Evolutionary conservation across 2,888 invertebrate genomes (phyloP).

Genomic region (Pegoplata infirma): DNA sequence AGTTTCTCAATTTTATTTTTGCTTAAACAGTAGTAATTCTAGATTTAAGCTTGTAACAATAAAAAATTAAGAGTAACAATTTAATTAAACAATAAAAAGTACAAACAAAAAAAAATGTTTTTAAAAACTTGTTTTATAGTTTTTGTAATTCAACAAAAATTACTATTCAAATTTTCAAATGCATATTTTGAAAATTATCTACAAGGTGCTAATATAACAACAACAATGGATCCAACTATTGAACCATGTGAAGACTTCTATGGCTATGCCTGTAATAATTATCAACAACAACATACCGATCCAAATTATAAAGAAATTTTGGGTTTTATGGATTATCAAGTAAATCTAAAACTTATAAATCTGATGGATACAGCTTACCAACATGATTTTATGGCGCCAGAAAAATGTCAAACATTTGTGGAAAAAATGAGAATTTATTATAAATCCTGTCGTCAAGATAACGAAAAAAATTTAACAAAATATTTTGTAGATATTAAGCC

Average conservation of each 20-base stretch:
- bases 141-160: not conserved
- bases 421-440: constrained; percentile 67
- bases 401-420: constrained; percentile 16
- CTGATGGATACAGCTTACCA: constrained; percentile 52
- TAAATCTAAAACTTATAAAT: constrained; percentile 66
- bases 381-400: not conserved
- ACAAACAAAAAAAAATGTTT: not conserved
- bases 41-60: constrained; percentile 8
- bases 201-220: not conserved
- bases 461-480: constrained; percentile 18
- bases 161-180: not conserved
- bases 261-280: constrained; percentile 71
- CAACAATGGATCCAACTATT: constrained; percentile 44
- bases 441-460: constrained; percentile 65
- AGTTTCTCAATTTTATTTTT: too few species aligned
- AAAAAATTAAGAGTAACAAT: too few species aligned
- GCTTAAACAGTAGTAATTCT: constrained; percentile 10
- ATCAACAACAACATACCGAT: constrained; percentile 63
- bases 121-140: not conserved
- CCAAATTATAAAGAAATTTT: constrained; percentile 66
- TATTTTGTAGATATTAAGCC: constrained; percentile 70
- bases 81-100: too few species aligned
- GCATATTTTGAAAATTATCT: not conserved
- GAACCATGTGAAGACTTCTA: constrained; percentile 70
- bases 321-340: constrained; percentile 68